Evolutionary conservation across 2,797 vertebrate genomes (phyloP), one percentile per base, ranked within the genome.

Genomic region (Thunnus albacares): DNA sequence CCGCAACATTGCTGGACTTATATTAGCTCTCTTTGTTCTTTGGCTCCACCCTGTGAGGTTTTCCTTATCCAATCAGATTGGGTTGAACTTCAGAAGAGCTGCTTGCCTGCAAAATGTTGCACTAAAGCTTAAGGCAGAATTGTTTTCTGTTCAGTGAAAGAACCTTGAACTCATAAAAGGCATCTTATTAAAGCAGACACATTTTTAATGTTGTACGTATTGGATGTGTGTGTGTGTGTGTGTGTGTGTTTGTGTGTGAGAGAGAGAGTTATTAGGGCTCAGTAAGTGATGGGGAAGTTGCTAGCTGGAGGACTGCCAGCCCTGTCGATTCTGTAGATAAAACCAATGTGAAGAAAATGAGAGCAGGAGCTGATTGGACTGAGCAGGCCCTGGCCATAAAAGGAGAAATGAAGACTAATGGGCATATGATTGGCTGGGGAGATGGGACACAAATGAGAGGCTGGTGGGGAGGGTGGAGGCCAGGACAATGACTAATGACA

Each of bases 341-440:
- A 90, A 79, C 52, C 79, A 62, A 83, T 84, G 82, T 75, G 81
- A 87, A 82, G 71, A 81, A 84, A 91, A 90, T 88, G 77, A 87
- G 81, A 92, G 80, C 78, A 75, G 71, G 67, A 85, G 80, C 83
- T 90, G 85, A 90, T 87, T 79, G 85, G 88, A 84, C 86, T 26
- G 73, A 88, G 77, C 24, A n/a, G 71, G 81, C 64, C 67, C 28
- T 15, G 55, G 81, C 90, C 87, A 89, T 93, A 89, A 93, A 92
- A 85, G 87, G 69, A 89, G 84, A 89, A 91, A 94, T 94, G 77
- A 92, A 94, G 91, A 94, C 91, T 90, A 94, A 94, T 95, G 91
- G 88, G 57, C 67, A 77, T 89, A 86, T 94, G 89, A 95, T 92
- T 90, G 79, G 85, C 79, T 60, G 7, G 71, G 76, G 85, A 91